Percentiles rank a stretch among this genome's conserved stretches.
These are phyloP conservation scores for Trissoscelio sp. DNA, from an alignment of 2,888 invertebrate genomes.

Conservation along the genomic window DNA sequence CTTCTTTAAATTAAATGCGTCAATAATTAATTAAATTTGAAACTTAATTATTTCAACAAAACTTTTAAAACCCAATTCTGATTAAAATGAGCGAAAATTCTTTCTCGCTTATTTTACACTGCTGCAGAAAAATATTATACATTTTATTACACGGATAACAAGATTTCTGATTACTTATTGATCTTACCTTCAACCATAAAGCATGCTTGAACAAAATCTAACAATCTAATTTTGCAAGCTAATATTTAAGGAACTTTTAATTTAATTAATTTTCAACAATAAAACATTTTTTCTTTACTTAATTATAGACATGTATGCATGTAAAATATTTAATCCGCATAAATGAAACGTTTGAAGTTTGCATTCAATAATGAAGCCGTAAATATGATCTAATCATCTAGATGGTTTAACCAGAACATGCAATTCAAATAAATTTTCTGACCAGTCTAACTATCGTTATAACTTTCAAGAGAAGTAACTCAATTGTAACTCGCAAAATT, in stretches of 20 bases:
- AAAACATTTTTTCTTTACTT: not conserved
- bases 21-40: too few relatives aligned
- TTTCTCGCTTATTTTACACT: not conserved
- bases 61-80: not conserved
- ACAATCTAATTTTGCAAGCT: not conserved
- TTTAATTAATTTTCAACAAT: not conserved
- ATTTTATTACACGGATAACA: conserved; percentile 23
- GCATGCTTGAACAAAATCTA: not conserved
- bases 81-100: not conserved
- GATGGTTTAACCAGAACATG: conserved; percentile 13
- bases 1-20: too few relatives aligned
- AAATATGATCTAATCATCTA: conserved; percentile 19
- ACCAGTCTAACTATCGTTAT: conserved; percentile 27
- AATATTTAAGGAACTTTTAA: not conserved
- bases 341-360: not conserved
- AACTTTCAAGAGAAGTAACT: conserved; percentile 31
- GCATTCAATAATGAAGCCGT: conserved; percentile 12
- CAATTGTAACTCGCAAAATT: conserved; percentile 31
- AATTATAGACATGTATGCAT: too few relatives aligned
- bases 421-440: conserved; percentile 21
- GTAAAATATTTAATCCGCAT: not conserved
- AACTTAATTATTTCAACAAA: not conserved
- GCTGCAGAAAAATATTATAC: conserved; percentile 12
- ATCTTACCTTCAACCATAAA: not conserved
- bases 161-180: conserved; percentile 35